Evolutionary conservation across 2,797 vertebrate genomes (phyloP), one percentile per base, ranked within the genome.

Genomic region (Syngnathus rostellatus): DNA sequence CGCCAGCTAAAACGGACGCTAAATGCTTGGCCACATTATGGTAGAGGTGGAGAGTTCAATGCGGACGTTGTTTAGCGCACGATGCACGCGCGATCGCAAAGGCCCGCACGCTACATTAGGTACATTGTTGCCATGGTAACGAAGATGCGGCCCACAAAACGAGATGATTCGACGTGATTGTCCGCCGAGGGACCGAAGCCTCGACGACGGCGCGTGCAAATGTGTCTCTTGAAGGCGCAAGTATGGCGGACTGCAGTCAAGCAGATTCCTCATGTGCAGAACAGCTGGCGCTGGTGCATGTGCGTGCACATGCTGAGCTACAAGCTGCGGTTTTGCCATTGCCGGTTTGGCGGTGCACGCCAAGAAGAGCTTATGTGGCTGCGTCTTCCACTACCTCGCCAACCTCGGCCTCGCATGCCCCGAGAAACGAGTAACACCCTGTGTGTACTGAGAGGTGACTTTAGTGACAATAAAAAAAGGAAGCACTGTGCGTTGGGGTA

Each of bases 221-320:
- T 86, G 67, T 78, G 89, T 55, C 85, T 60, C 62, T 77, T 85
- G 87, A 80, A 73, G 80, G 73, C 11, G 74, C 68, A 75, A 77
- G 40, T 68, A 50, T 38, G 77, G 73, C 77, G 84, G 82, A 76
- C 82, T 81, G 85, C 80, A 85, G 77, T 84, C 87, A 83, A 88
- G 75, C 71, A 81, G 81, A 87, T 85, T 85, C 85, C 82, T 87
- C 77, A 85, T 86, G 80, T 86, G 86, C 71, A 25, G 69, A 87
- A 75, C 88, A 89, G 87, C 86, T 89, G 87, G 83, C 75, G 60
- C 68, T 65, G 51, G 1, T 72, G 57, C 71, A 57, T 68, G 61
- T 62, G 55, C 14, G 31, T 7, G 53, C 12, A 23, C 25, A 76
- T 67, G 77, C 58, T n/a, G 23, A 31, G 46, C 31, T 11, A 6